Percentiles rank a stretch among this genome's conserved stretches.
Evolutionary conservation across 2,888 invertebrate species (phyloP).

Genomic region (Caradrina kadenii): DNA sequence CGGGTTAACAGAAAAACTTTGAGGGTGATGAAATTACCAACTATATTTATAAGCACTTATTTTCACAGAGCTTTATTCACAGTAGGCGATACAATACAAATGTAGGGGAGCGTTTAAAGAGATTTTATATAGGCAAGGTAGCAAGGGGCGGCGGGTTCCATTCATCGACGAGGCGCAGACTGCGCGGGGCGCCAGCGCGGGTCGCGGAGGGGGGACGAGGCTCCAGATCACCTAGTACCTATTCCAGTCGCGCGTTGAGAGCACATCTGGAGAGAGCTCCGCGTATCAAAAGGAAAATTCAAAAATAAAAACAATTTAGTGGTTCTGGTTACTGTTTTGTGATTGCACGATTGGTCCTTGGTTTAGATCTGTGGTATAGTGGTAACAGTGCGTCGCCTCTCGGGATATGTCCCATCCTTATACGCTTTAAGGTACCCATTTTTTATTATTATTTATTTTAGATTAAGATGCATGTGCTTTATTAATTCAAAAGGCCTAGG

Average conservation of each 20-base stretch:
- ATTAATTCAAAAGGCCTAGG: neutral
- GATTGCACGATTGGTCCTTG: conserved; percentile 27
- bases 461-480: neutral
- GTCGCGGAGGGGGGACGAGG: conserved; percentile 67
- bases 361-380: conserved; percentile 25
- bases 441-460: neutral
- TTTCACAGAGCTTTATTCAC: conserved; percentile 83
- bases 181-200: conserved; percentile 77
- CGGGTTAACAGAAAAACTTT: conserved; percentile 47
- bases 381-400: conserved; percentile 31
- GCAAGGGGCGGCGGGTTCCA: conserved; percentile 79
- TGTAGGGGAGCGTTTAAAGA: conserved; percentile 77
- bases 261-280: conserved; percentile 61
- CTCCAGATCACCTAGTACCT: conserved; percentile 81
- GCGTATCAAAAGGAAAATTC: conserved; percentile 23
- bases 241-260: conserved; percentile 71
- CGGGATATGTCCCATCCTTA: conserved; percentile 48
- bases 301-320: conserved; percentile 54
- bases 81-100: conserved; percentile 81
- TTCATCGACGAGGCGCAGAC: conserved; percentile 86
- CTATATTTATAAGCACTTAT: conserved; percentile 81
- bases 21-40: conserved; percentile 58
- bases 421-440: conserved; percentile 52
- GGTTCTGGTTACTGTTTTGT: conserved; percentile 49
- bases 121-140: conserved; percentile 78